Conservation (phyloP, 1,140 invertebrate species). For the Atta texana region DNA sequence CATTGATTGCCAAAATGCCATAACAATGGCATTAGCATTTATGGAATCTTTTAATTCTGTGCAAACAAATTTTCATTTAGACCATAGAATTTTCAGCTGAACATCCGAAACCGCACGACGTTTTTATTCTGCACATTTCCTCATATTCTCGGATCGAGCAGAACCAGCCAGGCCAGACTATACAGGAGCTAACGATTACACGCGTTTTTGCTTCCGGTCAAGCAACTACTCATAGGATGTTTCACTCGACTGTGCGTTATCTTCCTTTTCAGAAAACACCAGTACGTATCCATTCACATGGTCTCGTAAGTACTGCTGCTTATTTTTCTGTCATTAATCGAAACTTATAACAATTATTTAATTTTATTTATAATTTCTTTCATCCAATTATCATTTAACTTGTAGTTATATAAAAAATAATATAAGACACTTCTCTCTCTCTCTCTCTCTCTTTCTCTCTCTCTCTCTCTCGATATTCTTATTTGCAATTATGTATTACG, state of each 20-base stretch:
- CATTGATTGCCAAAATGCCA: neutral
- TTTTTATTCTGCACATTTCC: conserved; percentile 30
- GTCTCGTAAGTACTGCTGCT: neutral
- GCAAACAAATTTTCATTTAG: neutral
- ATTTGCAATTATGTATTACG: neutral
- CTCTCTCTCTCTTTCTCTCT: too few species aligned
- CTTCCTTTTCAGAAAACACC: conserved; percentile 29
- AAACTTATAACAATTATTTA: neutral
- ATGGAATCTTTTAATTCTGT: neutral
- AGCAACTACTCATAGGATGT: conserved; percentile 43
- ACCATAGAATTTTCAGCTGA: conserved; percentile 7
- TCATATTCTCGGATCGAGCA: neutral
- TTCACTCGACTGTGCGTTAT: conserved; percentile 50
- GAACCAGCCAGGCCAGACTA: conserved; percentile 46
- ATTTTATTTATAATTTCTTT: neutral
- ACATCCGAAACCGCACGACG: conserved; percentile 19
- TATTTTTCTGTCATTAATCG: conserved; percentile 3
- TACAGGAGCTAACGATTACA: conserved; percentile 61
- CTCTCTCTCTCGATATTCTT: neutral
- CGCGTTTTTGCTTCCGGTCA: conserved; percentile 57
- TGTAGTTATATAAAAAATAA: neutral
- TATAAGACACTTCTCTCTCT: neutral
- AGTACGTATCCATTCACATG: neutral
- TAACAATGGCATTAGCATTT: neutral
- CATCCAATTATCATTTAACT: neutral